Conservation (phyloP, 2,888 invertebrate genomes). For the Meta bourneti region DNA sequence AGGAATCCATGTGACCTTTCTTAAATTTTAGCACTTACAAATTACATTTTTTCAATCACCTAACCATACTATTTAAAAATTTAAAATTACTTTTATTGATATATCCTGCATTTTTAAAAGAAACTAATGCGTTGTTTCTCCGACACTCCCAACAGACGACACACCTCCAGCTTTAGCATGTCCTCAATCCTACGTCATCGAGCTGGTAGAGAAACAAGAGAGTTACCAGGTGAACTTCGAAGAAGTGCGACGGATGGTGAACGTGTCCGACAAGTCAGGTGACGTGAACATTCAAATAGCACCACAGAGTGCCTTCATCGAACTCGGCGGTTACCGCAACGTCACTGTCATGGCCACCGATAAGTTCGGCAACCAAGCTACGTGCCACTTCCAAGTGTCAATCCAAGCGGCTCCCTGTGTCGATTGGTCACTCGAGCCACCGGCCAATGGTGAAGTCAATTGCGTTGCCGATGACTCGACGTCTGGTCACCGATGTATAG, state of each 20-base stretch:
- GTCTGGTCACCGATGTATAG: conserved; percentile 88
- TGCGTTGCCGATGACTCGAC: conserved; percentile 89
- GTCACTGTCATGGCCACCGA: conserved; percentile 94
- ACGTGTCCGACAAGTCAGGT: conserved; percentile 92
- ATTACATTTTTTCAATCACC: too few relatives aligned
- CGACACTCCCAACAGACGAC: conserved; percentile 84
- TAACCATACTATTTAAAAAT: too few relatives aligned
- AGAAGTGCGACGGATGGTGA: conserved; percentile 91
- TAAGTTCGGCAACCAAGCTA: conserved; percentile 91
- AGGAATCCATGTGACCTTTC: too few relatives aligned
- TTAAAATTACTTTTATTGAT: too few relatives aligned
- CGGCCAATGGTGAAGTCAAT: conserved; percentile 92
- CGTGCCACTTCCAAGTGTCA: conserved; percentile 95
- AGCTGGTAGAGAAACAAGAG: conserved; percentile 92
- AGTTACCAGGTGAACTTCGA: conserved; percentile 95
- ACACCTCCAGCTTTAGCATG: conserved; percentile 94
- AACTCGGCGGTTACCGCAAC: conserved; percentile 80
- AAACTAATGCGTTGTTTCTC: too few relatives aligned
- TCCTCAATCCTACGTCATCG: conserved; percentile 96
- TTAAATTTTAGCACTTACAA: too few relatives aligned
- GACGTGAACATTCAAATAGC: conserved; percentile 87
- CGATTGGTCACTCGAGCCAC: conserved; percentile 94
- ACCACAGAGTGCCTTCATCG: conserved; percentile 91
- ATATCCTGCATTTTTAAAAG: too few relatives aligned
- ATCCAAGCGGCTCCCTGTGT: conserved; percentile 96